A percentile compares a stretch with the other conserved stretches of the same genome.
Conservation (phyloP, 2,113 vertebrate genomes). For the Podarcis cretensis region DNA sequence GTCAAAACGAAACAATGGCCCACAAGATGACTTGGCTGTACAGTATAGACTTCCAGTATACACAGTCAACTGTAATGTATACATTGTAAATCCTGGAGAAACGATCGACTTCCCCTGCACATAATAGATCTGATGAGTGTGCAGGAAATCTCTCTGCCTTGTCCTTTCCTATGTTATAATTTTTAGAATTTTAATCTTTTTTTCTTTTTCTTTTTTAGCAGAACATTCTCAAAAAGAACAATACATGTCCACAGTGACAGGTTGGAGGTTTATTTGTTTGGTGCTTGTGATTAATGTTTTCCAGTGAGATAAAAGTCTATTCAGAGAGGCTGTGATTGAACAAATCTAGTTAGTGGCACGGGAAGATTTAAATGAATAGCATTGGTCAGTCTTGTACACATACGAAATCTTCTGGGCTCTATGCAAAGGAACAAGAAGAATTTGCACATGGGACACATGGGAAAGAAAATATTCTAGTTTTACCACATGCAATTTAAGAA, state of each 20-base stretch:
- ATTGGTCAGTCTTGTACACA: not conserved
- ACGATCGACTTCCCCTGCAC: slow-evolving; percentile 25
- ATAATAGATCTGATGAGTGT: slow-evolving; percentile 48
- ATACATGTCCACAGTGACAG: not conserved
- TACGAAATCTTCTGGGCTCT: not conserved
- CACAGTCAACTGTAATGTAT: not conserved
- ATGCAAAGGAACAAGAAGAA: not conserved
- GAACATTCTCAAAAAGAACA: not conserved
- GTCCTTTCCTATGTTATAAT: slow-evolving; percentile 45
- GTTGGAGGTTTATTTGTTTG: not conserved
- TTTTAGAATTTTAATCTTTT: not conserved
- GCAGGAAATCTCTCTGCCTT: slow-evolving; percentile 73
- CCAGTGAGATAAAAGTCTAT: not conserved
- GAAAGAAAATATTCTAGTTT: not conserved
- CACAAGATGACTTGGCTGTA: not conserved
- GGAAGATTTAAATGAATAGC: not conserved
- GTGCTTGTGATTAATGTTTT: not conserved
- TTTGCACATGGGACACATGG: too few relatives aligned
- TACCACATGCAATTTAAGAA: not conserved
- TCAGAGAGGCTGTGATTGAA: not conserved
- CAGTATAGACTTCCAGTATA: rapidly evolving
- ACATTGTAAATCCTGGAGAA: slow-evolving; percentile 26
- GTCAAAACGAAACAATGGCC: slow-evolving; percentile 20
- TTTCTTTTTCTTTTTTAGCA: not conserved
- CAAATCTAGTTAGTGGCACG: not conserved